Conservation (phyloP, 2,888 invertebrate species). For the Apoda limacodes region DNA sequence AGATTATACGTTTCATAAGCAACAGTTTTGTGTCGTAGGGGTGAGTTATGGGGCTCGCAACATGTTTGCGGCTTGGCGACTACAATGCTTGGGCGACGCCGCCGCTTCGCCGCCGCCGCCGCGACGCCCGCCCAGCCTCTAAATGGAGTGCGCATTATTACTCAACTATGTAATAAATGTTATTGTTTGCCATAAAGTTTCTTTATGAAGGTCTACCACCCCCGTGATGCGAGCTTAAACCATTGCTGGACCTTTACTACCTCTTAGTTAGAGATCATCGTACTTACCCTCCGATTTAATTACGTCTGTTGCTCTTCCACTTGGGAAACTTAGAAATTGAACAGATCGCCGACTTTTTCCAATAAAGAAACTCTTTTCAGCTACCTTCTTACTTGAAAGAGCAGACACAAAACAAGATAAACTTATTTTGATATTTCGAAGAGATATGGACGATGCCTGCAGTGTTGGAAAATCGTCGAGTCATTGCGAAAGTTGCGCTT, state of each 20-base stretch:
- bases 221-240: slow-evolving; percentile 33
- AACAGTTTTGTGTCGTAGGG: slow-evolving; percentile 23
- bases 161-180: slow-evolving; percentile 63
- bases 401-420: slow-evolving; percentile 40
- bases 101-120: slow-evolving; percentile 28
- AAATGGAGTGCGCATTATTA: slow-evolving; percentile 61
- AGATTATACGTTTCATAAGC: slow-evolving; percentile 35
- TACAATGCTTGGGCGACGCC: slow-evolving; percentile 36
- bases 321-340: too few species aligned
- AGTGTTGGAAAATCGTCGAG: slow-evolving; percentile 37
- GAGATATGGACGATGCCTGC: slow-evolving; percentile 34
- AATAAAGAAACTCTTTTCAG: too few species aligned
- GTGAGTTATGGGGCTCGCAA: slow-evolving; percentile 29
- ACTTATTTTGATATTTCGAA: slow-evolving; percentile 46
- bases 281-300: slow-evolving; percentile 5
- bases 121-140: slow-evolving; percentile 47
- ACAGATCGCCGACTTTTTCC: too few species aligned
- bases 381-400: too few species aligned
- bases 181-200: slow-evolving; percentile 66
- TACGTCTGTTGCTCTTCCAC: too few species aligned
- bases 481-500: slow-evolving; percentile 50
- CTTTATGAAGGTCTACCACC: slow-evolving; percentile 54
- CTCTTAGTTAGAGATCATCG: slow-evolving; percentile 15
- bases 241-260: slow-evolving; percentile 40
- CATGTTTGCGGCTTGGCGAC: slow-evolving; percentile 37